A percentile compares a stretch with the other conserved stretches of the same genome.
phyloP scores from a whole-genome alignment of 2,888 invertebrate genomes.

The Pycnomerus fuliginosus region DNA sequence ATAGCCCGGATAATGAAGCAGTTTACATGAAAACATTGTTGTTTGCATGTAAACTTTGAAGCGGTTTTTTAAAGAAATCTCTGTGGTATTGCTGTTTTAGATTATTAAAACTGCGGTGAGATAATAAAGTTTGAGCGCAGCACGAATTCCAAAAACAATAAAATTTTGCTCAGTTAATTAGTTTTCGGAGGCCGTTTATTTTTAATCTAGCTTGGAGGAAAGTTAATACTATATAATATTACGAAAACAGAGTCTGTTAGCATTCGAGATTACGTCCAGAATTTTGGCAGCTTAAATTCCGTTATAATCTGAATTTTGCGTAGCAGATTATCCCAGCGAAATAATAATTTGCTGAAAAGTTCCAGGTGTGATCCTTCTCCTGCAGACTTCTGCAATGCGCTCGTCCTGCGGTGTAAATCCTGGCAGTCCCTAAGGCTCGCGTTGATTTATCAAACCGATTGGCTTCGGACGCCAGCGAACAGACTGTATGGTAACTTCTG shows the following conservation, averaged over 20 bases:
- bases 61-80: too few relatives aligned
- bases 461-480: conserved; percentile 5
- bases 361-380: conserved; percentile 11
- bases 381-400: conserved; percentile 34
- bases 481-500: conserved; percentile 15
- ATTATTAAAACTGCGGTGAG: too few relatives aligned
- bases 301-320: conserved; percentile 12
- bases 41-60: too few relatives aligned
- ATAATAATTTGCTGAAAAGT: conserved; percentile 14
- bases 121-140: too few relatives aligned
- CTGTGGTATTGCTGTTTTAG: too few relatives aligned
- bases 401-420: conserved; percentile 34
- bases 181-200: conserved; percentile 18
- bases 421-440: conserved; percentile 26
- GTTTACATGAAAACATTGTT: too few relatives aligned
- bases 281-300: conserved; percentile 10
- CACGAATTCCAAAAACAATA: too few relatives aligned
- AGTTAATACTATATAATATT: conserved; percentile 19
- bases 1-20: too few relatives aligned
- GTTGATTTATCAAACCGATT: conserved; percentile 34
- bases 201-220: conserved; percentile 19
- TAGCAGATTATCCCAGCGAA: conserved; percentile 6
- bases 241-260: conserved; percentile 19
- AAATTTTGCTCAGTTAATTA: conserved; percentile 21
- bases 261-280: conserved; percentile 16